phyloP scores from a whole-genome alignment of 30 jellyfish, hydroid and myxozoan species.

The Pelagia noctiluca region DNA sequence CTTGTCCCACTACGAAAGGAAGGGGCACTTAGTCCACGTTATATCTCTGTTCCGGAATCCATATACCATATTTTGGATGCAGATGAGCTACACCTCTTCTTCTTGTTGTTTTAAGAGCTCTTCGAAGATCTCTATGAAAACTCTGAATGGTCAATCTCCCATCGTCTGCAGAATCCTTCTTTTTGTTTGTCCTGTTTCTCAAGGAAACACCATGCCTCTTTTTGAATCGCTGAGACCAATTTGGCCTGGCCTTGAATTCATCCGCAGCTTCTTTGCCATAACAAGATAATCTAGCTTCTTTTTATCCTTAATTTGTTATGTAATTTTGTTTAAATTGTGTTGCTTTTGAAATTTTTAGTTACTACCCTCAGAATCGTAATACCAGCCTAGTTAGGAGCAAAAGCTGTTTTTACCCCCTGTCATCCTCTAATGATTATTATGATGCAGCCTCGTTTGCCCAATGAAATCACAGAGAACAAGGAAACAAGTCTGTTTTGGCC shows the following conservation, averaged over 20 bases:
- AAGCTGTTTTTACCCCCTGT: too few relatives aligned
- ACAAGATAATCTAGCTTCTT: too few relatives aligned
- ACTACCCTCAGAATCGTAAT: too few relatives aligned
- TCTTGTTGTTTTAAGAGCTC: conserved; percentile 3
- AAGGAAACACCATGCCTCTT: background rate
- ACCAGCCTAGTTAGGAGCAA: too few relatives aligned
- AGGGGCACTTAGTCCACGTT: background rate
- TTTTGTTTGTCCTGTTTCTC: conserved; percentile 3
- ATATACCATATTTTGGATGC: background rate
- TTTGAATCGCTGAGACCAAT: background rate
- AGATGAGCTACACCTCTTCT: background rate
- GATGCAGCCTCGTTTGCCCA: too few relatives aligned
- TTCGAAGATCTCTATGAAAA: background rate
- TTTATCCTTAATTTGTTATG: too few relatives aligned
- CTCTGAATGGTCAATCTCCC: background rate
- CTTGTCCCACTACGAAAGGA: background rate
- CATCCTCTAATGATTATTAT: too few relatives aligned
- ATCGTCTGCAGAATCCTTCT: background rate
- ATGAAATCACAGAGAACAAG: too few relatives aligned
- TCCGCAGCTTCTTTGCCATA: background rate
- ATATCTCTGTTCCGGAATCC: conserved; percentile 4
- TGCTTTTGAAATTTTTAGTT: too few relatives aligned
- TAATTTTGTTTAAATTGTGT: too few relatives aligned
- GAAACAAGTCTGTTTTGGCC: too few relatives aligned
- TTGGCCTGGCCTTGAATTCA: background rate